phyloP scores from a whole-genome alignment of 2,888 invertebrate genomes.

The Acanthopleura granulata region DNA sequence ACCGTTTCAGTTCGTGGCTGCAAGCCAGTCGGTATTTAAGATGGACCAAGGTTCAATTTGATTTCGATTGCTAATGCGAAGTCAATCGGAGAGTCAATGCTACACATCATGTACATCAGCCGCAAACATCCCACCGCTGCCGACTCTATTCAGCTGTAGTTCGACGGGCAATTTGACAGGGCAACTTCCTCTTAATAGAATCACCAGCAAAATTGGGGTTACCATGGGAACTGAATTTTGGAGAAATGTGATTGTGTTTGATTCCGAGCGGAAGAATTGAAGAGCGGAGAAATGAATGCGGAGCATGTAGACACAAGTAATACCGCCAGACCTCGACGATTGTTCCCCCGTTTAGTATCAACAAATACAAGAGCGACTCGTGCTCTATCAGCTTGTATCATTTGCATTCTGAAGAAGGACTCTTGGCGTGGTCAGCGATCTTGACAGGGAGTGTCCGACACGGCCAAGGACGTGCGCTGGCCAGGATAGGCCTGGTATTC shows the following conservation, averaged over 20 bases:
- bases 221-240: conserved; percentile 30
- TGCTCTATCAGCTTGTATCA: background rate
- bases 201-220: conserved; percentile 30
- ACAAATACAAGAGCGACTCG: conserved; percentile 2
- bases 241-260: conserved; percentile 33
- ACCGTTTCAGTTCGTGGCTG: too few species aligned
- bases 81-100: conserved; percentile 6
- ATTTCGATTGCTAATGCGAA: background rate
- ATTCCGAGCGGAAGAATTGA: conserved; percentile 25
- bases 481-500: too few species aligned
- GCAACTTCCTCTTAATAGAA: conserved; percentile 26
- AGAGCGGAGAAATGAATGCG: background rate
- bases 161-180: background rate
- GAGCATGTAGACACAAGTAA: conserved; percentile 2
- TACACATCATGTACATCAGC: background rate
- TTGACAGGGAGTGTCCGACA: too few species aligned
- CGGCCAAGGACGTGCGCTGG: too few species aligned
- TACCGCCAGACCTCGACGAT: background rate
- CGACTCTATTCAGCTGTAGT: background rate
- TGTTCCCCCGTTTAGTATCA: conserved; percentile 9
- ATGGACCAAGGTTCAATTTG: background rate
- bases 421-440: too few species aligned
- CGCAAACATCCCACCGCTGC: background rate
- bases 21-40: background rate
- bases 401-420: background rate